Conservation (phyloP, 2,113 vertebrate genomes). For the Asarcornis scutulata region DNA sequence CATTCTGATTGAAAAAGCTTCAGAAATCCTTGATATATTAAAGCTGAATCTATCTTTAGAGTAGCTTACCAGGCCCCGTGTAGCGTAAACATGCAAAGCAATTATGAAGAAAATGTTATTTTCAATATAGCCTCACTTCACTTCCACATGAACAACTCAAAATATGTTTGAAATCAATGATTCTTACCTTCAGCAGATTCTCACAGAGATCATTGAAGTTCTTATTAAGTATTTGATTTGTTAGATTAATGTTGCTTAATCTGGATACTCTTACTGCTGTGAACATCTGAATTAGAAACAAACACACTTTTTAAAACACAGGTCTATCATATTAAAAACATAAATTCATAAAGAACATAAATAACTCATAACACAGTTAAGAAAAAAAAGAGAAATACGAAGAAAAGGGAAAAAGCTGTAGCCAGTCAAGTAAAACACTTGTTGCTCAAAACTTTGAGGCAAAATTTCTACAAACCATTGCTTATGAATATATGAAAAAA, state of each 20-base stretch:
- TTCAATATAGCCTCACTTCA: neutral
- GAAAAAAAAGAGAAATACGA: neutral
- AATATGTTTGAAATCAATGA: neutral
- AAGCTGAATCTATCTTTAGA: neutral
- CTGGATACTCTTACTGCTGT: constrained; percentile 94
- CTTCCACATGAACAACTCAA: neutral
- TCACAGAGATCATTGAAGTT: constrained; percentile 97
- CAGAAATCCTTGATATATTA: neutral
- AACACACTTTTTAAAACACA: neutral
- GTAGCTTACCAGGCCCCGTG: neutral
- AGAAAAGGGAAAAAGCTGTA: neutral
- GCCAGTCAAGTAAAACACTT: neutral
- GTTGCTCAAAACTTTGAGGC: neutral
- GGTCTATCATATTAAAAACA: neutral
- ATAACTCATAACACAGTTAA: neutral
- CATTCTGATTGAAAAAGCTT: neutral
- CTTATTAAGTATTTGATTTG: constrained; percentile 96
- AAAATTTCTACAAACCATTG: neutral
- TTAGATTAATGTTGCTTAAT: constrained; percentile 89
- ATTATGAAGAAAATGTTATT: neutral
- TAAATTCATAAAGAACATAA: neutral
- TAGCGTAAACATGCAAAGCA: neutral
- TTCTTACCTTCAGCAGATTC: constrained; percentile 93
- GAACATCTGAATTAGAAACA: constrained; percentile 88
- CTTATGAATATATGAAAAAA: neutral